A percentile compares a stretch with the other conserved stretches of the same genome.
Evolutionary conservation across 1,140 invertebrate genomes (phyloP).

Genomic region (Papilio helenus): DNA sequence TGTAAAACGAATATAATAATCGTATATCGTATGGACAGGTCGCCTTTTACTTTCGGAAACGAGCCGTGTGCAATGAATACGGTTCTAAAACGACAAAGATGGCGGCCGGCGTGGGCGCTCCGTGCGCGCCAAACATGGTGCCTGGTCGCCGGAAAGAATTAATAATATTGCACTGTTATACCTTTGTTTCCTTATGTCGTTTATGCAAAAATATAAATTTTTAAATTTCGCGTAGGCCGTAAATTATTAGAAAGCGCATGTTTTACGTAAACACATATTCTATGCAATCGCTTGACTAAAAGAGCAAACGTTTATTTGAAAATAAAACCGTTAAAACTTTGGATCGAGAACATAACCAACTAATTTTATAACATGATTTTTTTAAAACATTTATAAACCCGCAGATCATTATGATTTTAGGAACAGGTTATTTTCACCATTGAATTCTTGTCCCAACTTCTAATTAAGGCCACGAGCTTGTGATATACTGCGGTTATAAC

Average conservation of each 20-base stretch:
- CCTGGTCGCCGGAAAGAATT: slow-evolving; percentile 20
- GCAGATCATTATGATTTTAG: background rate
- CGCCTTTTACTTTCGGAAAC: slow-evolving; percentile 30
- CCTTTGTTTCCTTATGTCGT: slow-evolving; percentile 3
- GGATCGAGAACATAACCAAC: too few species aligned
- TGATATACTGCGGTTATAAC: background rate
- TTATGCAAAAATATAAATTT: slow-evolving; percentile 36
- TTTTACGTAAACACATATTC: slow-evolving; percentile 5
- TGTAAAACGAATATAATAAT: slow-evolving; percentile 5
- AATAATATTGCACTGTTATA: slow-evolving; percentile 21
- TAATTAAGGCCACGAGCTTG: slow-evolving; percentile 13
- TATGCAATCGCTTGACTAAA: background rate
- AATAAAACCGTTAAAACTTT: background rate
- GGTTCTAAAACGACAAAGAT: slow-evolving; percentile 36
- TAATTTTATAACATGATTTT: too few species aligned
- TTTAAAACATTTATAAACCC: background rate
- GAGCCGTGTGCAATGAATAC: slow-evolving; percentile 30
- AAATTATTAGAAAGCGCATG: background rate
- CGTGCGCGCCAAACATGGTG: slow-evolving; percentile 30
- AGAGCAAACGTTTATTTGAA: background rate
- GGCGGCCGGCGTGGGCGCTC: slow-evolving; percentile 30
- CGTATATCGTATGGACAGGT: slow-evolving; percentile 11
- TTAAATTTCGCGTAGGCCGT: slow-evolving; percentile 16
- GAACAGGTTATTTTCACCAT: slow-evolving; percentile 2
- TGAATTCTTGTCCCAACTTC: slow-evolving; percentile 2